phyloP scores from a whole-genome alignment of 2,113 vertebrate genomes.

The Ptilonorhynchus violaceus region DNA sequence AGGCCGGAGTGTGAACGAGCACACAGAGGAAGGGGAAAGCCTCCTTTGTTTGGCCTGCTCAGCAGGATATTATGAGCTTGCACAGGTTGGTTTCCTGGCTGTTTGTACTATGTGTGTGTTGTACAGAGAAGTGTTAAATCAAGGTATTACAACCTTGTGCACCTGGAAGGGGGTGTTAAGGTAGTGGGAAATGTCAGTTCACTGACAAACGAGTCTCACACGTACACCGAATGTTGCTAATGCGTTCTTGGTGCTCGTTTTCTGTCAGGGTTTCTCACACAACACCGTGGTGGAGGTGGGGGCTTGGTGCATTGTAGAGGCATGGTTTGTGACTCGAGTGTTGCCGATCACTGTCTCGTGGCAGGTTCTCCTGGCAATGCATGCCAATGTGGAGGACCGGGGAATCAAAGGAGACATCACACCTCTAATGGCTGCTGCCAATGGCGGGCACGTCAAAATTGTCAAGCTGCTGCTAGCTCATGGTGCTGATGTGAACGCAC shows the following conservation, averaged over 20 bases:
- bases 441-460: conserved; percentile 97
- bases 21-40: conserved; percentile 98
- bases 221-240: neutral
- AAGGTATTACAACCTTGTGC: accelerated
- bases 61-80: conserved; percentile 98
- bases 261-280: neutral
- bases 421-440: conserved; percentile 97
- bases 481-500: conserved; percentile 95
- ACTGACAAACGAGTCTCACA: neutral
- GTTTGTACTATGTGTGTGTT: accelerated
- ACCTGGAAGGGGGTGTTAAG: neutral
- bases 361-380: conserved; percentile 97
- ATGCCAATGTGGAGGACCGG: conserved; percentile 97
- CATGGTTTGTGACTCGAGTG: neutral
- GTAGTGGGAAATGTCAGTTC: neutral
- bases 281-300: neutral
- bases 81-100: conserved; percentile 82
- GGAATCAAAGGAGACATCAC: conserved; percentile 99
- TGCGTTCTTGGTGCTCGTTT: accelerated
- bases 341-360: neutral
- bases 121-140: neutral
- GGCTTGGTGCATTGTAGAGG: neutral
- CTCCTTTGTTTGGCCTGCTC: conserved; percentile 97
- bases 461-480: conserved; percentile 98
- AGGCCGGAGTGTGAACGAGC: conserved; percentile 97